A percentile compares a stretch with the other conserved stretches of the same genome.
Conservation (phyloP, 92 coral and sea anemone species). For the Parazoanthus atlanticus region DNA sequence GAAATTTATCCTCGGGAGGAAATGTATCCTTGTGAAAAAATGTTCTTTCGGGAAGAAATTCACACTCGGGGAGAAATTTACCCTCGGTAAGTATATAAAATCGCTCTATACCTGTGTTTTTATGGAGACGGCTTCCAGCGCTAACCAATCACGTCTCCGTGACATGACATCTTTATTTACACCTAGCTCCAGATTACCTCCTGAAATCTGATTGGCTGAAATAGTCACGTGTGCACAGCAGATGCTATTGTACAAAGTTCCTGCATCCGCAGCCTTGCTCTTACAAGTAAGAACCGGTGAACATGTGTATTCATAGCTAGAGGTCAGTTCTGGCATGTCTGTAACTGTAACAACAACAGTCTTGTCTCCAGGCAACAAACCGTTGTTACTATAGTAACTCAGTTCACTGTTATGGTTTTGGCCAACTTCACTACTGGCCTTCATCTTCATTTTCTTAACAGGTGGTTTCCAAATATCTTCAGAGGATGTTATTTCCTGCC, state of each 20-base stretch:
- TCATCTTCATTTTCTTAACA: constrained; percentile 49
- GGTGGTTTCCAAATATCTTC: constrained; percentile 29
- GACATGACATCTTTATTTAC: constrained; percentile 37
- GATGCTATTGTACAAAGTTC: constrained; percentile 29
- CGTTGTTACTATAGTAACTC: not conserved
- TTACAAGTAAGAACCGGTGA: constrained; percentile 68
- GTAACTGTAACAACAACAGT: constrained; percentile 55
- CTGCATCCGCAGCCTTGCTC: constrained; percentile 19
- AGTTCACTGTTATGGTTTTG: not conserved
- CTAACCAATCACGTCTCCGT: constrained; percentile 50
- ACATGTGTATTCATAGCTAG: constrained; percentile 31
- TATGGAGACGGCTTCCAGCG: constrained; percentile 62
- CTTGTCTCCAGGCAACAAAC: constrained; percentile 55
- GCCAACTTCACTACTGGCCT: not conserved
- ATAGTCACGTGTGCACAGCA: constrained; percentile 53
- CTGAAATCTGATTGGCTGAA: constrained; percentile 49
- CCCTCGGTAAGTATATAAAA: not conserved
- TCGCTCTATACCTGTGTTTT: constrained; percentile 58
- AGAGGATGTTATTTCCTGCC: not conserved
- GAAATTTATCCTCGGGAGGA: no score
- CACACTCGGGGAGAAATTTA: not conserved
- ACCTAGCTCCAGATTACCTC: constrained; percentile 39
- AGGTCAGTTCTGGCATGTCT: constrained; percentile 57
- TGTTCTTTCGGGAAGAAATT: not conserved
- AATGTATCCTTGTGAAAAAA: no score